Percentiles rank a stretch among this genome's conserved stretches.
Conservation (phyloP, 2,797 vertebrate genomes). For the Scolopax bukidnonensis region DNA sequence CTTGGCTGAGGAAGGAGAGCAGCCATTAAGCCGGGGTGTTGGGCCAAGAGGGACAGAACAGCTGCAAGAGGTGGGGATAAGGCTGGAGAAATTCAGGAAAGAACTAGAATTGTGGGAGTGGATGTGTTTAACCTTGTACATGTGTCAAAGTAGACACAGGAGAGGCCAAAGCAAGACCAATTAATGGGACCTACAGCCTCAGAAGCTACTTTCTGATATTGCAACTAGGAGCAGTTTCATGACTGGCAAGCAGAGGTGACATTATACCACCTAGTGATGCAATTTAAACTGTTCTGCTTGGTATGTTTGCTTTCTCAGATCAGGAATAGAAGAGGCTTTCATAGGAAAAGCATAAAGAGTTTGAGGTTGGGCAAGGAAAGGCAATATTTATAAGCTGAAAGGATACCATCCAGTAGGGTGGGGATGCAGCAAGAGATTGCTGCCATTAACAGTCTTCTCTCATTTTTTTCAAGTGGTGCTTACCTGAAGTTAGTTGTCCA, state of each 20-base stretch:
- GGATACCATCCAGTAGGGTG: background rate
- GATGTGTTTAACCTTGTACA: background rate
- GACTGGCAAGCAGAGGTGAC: background rate
- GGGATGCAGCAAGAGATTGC: background rate
- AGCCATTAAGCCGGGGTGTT: background rate
- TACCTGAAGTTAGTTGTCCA: background rate
- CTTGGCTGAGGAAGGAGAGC: background rate
- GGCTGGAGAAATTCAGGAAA: background rate
- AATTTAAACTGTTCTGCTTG: background rate
- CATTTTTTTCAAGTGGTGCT: background rate
- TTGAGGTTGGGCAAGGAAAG: background rate
- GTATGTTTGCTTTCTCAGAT: background rate
- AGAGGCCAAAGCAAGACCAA: background rate
- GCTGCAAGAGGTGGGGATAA: background rate
- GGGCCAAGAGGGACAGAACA: background rate
- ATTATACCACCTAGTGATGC: rapidly evolving
- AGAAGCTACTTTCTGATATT: background rate
- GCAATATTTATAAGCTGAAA: background rate
- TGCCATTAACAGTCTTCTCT: background rate
- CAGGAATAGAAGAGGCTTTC: background rate
- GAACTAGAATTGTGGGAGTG: background rate
- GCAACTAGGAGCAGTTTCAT: background rate
- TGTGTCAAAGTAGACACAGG: background rate
- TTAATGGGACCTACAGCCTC: background rate
- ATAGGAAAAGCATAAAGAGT: background rate